Evolutionary conservation across 2,113 vertebrate species (phyloP), one percentile per base, ranked within the genome.

Genomic region (Sorex fumeus): DNA sequence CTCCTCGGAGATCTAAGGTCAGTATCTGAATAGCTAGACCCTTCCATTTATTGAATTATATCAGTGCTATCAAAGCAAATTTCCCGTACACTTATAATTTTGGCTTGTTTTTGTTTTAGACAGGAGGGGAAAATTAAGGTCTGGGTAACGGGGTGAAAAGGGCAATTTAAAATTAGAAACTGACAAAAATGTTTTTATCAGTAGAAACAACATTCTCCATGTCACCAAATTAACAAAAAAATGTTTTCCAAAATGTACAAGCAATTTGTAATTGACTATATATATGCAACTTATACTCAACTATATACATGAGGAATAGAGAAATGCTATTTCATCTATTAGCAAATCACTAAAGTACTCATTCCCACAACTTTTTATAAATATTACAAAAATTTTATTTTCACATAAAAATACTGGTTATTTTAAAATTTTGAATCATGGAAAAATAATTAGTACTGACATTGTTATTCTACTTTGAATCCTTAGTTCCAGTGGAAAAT

Each of bases 361-460:
- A 90, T 16, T 82, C 13, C 34, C 72, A 93, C 53, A 95, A 77
- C 57, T 66, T n/a, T 78, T 86, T 34, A 83, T 53, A 28, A 84
- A 91, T 27, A 92, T 53, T 75, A 85, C 13, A 60, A 84, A 93
- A 90, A 90, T 81, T 45, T 8, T 57, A 82, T 36, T 80, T 72
- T 19, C 27, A 85, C 5, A 34, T 67, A 50, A 45, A 57, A 87
- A 88, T 91, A 93, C 72, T 80, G 11, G 64, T 91, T 57, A 62
- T 4, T 75, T 93, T 94, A 93, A 30, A 40, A 86, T 25, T 93
- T 36, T 91, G 62, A 93, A 90, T 75, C 32, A 43, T 19, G 11
- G 34, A 66, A 45, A 90, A 95, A 84, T 67, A 84, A 88, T 30
- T 53, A 85, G 25, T 16, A 86, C 4, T 88, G 32, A 23, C 12